These are phyloP conservation scores for Procapra przewalskii DNA, from an alignment of 2,113 vertebrate genomes.

Conservation along the genomic window DNA sequence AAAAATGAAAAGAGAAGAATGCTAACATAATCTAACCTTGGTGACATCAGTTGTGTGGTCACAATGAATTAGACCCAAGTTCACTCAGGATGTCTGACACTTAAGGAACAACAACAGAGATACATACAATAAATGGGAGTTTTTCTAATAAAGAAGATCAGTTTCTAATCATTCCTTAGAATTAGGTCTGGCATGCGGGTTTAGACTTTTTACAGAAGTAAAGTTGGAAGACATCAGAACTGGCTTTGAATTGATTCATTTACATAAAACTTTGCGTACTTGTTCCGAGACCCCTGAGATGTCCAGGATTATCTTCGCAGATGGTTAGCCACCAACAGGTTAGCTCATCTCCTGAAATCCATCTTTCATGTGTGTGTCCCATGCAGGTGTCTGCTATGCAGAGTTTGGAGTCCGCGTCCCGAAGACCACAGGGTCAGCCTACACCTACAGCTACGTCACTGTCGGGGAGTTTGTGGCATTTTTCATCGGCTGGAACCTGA, in stretches of 20 bases:
- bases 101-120: not conserved
- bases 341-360: not conserved
- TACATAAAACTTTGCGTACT: not conserved
- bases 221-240: not conserved
- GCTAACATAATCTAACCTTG: not conserved
- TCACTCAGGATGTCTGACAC: not conserved
- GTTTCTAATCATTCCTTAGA: not conserved
- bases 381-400: conserved; percentile 93
- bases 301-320: not conserved
- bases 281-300: not conserved
- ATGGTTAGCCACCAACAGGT: not conserved
- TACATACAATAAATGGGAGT: not conserved
- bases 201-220: not conserved
- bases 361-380: not conserved
- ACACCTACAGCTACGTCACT: conserved; percentile 98
- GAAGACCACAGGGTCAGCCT: conserved; percentile 97
- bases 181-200: not conserved
- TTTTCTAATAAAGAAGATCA: not conserved
- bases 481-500: conserved; percentile 98
- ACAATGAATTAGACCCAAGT: not conserved
- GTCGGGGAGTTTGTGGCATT: conserved; percentile 97
- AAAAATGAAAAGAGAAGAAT: not conserved
- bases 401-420: conserved; percentile 97
- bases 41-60: not conserved
- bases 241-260: not conserved